These are phyloP conservation scores for Sardina pilchardus DNA, from an alignment of 2,113 vertebrate species.

Conservation along the genomic window DNA sequence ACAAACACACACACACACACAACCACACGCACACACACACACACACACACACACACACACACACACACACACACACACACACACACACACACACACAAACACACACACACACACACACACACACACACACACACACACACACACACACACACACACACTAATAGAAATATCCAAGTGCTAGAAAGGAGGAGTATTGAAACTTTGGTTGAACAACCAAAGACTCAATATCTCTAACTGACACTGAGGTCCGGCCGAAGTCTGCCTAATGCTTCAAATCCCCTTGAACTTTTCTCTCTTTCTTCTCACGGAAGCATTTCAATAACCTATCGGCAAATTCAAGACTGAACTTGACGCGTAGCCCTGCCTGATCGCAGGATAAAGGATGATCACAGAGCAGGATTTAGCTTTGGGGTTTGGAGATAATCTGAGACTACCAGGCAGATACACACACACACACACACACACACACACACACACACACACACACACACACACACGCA, in stretches of 20 bases:
- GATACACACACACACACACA: slow-evolving; percentile 3
- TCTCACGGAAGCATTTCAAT: background rate
- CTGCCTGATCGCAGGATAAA: background rate
- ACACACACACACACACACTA: background rate
- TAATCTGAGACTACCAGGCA: slow-evolving; percentile 3
- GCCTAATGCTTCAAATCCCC: background rate
- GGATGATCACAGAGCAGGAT: background rate
- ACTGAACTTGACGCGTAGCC: background rate
- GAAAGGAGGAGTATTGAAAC: background rate
- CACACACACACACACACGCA: background rate
- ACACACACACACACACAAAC: background rate
- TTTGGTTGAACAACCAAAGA: background rate
- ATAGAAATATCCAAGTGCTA: background rate
- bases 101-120: background rate
- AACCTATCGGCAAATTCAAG: slow-evolving; percentile 12
- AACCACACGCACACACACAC: background rate
- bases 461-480: background rate
- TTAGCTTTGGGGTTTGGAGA: background rate
- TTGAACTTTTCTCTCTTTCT: background rate
- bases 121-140: background rate
- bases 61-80: slow-evolving; percentile 1
- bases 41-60: background rate
- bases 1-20: background rate
- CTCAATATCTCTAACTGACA: background rate
- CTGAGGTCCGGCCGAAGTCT: background rate